Base-by-base conservation (phyloP, 2,113 vertebrate species). In the Sphaerodactylus townsendi region DNA sequence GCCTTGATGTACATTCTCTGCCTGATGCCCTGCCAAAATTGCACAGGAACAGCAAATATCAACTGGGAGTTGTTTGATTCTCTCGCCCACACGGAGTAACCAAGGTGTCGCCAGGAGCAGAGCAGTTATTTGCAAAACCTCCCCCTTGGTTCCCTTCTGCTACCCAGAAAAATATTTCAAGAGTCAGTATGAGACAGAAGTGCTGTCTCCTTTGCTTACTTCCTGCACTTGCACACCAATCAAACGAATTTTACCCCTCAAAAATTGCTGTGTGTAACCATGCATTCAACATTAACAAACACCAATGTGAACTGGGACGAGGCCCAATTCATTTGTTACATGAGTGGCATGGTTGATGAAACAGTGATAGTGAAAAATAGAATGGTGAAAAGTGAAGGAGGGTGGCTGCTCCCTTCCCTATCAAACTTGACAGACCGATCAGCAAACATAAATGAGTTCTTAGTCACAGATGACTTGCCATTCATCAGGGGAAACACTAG, bases 151-250 rank as follows among this genome's bases (percentile, higher is more conserved):
- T 77, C 2, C 0, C 35, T 53, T 85, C 25, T 0, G 8, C 4
- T 68, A 88, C 62, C 87, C 83, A 87, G 59, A 84, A 90, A 39
- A 88, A 82, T 3, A 41, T 41, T 76, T 79, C 87, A 86, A 83
- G 56, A 77, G 76, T 69, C 83, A 48, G 66, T 71, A 39, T 21
- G 23, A 72, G 39, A 56, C 69, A 44, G 69, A 72, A 2, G 3
- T 33, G 50, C n/a, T 82, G 64, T 75, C 82, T 65, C 11, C 74
- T 84, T 69, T 56, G 48, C 75, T 48, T 14, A 28, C 30, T 25
- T 48, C 39, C 50, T 77, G 30, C 37, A 28, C 70, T 70, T 14
- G 8, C 28, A 53, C 46, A 53, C 46, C 41, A 64, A 79, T 28
- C 53, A 30, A 37, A 71, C 46, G 13, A 39, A 56, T 37, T 10